Evolutionary conservation across 2,888 invertebrate species (phyloP).

Genomic region (Alentia gelatinosa): DNA sequence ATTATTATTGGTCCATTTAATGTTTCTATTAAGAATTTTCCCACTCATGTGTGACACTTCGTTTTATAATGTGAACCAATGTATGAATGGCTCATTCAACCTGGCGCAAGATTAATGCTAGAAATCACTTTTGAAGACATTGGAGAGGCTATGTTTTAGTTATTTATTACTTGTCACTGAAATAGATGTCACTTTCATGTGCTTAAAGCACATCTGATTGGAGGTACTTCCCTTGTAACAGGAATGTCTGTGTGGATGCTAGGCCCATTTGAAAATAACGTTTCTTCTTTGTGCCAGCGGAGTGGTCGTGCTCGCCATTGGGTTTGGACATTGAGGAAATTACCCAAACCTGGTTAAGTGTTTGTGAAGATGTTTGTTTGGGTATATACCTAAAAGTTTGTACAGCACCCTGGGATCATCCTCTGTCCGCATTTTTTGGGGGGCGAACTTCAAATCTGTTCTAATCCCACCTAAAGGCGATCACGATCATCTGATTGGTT

Average conservation of each 20-base stretch:
- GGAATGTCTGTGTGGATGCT: background rate
- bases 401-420: background rate
- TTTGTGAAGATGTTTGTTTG: background rate
- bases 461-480: background rate
- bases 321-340: background rate
- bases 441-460: background rate
- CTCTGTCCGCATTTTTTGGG: background rate
- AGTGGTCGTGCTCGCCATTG: background rate
- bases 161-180: background rate
- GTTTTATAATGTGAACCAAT: background rate
- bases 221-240: background rate
- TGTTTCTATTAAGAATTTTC: background rate
- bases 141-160: background rate
- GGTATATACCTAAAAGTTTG: background rate
- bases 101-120: background rate
- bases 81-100: background rate
- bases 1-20: no score
- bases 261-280: background rate
- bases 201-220: background rate
- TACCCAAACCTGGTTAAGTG: background rate
- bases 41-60: background rate
- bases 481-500: background rate
- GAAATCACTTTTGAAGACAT: background rate
- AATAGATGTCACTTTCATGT: background rate
- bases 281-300: no score